Base-by-base conservation (phyloP, 2,888 invertebrate genomes). In the Mesopsocus fuscifrons region DNA sequence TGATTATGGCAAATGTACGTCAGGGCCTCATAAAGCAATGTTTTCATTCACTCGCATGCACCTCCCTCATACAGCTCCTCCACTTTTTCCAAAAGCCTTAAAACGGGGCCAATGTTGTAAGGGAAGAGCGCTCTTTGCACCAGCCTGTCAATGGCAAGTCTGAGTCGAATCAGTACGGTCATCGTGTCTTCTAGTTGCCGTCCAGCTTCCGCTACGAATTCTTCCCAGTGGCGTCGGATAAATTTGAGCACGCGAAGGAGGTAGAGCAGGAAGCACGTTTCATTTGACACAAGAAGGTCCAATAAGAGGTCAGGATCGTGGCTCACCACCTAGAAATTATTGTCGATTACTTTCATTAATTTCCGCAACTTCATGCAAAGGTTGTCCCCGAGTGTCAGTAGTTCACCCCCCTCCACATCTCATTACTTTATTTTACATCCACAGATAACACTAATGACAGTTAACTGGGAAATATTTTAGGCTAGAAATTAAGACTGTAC, bases 241-340 rank as follows among this genome's bases (percentile, higher is more conserved):
- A 82, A 85, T 55, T 89, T 88, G 44, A 89, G 65, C 57, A 87
- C 80, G 53, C 87, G 67, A 48, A 88, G 64, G 52, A 89, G 64
- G 60, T 89, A 89, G 30, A 88, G 61, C 43, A 89, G 63, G 57
- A 89, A 89, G 59, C 87, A 88, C 2, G 89, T 89, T 60, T 89
- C 88, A 54, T 87, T 88, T 56, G 84, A 85, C 13, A 88, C 83
- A 49, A 89, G 68, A 55, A 85, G 74, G 60, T 89, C 88, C 13
- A 89, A 62, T 34, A 89, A 60, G 2, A 87, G 75, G 56, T 79
- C 79, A 4, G 78, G 75, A 56, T 84, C 83, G 53, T 82, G 56
- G 34, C 82, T 77, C 9, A 87, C 83, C 44, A 84, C 77, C n/a
- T n/a, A n/a, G n/a, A n/a, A n/a, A n/a, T n/a, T n/a, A n/a, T n/a